A percentile compares a stretch with the other conserved stretches of the same genome.
Evolutionary conservation across 2,888 invertebrate genomes (phyloP).

Genomic region (Clunio marinus): DNA sequence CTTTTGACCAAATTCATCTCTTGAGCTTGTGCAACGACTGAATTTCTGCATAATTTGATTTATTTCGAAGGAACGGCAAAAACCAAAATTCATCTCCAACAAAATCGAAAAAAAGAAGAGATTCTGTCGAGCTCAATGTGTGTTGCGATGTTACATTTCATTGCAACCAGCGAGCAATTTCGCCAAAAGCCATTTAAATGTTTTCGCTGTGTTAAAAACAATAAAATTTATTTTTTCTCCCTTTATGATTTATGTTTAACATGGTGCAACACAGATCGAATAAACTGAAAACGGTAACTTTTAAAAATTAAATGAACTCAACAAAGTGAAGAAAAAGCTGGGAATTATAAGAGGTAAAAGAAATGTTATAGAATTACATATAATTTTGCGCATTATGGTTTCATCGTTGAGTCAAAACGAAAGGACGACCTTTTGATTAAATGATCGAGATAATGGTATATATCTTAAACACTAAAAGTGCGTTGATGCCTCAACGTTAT

Average conservation of each 20-base stretch:
- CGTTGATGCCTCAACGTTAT: background rate
- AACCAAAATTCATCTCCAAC: background rate
- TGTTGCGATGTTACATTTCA: background rate
- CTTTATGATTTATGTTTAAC: constrained; percentile 25
- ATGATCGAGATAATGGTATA: background rate
- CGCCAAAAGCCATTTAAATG: constrained; percentile 10
- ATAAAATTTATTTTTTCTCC: constrained; percentile 16
- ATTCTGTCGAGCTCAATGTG: background rate
- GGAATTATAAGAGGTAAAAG: background rate
- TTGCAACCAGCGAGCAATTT: background rate
- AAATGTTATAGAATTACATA: background rate
- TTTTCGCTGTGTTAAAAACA: constrained; percentile 14
- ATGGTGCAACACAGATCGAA: constrained; percentile 16
- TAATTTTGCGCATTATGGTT: background rate
- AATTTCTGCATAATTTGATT: constrained; percentile 22
- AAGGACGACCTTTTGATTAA: constrained; percentile 25
- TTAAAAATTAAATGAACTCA: too few relatives aligned
- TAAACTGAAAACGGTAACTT: background rate
- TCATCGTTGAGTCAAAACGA: background rate
- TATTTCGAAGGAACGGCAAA: constrained; percentile 1
- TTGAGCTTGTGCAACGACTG: background rate
- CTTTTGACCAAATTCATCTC: constrained; percentile 24
- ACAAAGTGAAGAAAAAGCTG: background rate
- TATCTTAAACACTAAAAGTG: background rate
- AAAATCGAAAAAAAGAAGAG: background rate